phyloP scores from a whole-genome alignment of 2,797 vertebrate genomes.

The Anguilla megastoma region DNA sequence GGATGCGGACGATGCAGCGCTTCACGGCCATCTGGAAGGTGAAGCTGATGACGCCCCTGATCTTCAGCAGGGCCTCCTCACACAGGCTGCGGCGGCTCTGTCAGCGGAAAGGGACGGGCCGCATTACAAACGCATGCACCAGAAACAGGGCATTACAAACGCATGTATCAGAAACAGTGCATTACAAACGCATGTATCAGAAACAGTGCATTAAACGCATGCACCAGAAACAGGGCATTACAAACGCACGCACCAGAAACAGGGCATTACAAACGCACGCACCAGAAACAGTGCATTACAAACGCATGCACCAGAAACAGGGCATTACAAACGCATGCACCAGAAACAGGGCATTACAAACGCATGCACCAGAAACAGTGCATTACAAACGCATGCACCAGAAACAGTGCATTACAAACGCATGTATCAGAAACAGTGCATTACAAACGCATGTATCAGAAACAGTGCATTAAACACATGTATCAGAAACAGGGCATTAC shows the following conservation, averaged over 20 bases:
- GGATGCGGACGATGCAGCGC: conserved; percentile 86
- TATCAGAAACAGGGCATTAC: too few relatives aligned
- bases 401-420: too few relatives aligned
- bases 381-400: not conserved
- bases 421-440: too few relatives aligned
- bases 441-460: not conserved
- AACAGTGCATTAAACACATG: not conserved
- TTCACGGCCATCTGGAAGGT: conserved; percentile 93
- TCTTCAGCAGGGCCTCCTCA: conserved; percentile 90
- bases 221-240: not conserved
- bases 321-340: not conserved
- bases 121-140: not conserved
- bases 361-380: not conserved
- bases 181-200: not conserved
- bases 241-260: too few relatives aligned
- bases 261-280: not conserved
- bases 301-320: not conserved
- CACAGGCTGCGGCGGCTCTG: conserved; percentile 85
- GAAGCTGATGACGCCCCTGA: conserved; percentile 93
- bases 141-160: not conserved
- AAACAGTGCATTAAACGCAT: not conserved
- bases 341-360: not conserved
- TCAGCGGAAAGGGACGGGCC: not conserved
- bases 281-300: not conserved
- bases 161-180: too few relatives aligned